Percentiles rank a stretch among this genome's conserved stretches.
Conservation (phyloP, 1,140 invertebrate genomes). For the Drepana arcuata region DNA sequence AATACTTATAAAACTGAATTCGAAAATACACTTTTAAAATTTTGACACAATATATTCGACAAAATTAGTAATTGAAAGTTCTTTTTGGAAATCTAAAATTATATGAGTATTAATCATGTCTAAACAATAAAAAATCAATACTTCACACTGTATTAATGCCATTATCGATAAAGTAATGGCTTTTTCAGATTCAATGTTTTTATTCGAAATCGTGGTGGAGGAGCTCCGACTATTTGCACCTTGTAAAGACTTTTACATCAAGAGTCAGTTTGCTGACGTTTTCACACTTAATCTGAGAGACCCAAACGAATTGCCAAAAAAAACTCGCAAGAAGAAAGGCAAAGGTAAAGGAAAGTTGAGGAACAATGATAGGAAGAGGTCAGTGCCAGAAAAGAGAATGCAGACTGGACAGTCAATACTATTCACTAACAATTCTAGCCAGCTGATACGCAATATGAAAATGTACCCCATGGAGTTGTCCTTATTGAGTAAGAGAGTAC, state of each 20-base stretch:
- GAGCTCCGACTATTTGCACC: constrained; percentile 25
- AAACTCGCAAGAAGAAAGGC: constrained; percentile 8
- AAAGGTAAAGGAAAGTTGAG: constrained; percentile 22
- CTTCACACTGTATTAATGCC: too few relatives aligned
- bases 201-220: constrained; percentile 46
- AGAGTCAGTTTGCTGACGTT: constrained; percentile 36
- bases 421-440: constrained; percentile 19
- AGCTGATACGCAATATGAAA: constrained; percentile 32
- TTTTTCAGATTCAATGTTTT: constrained; percentile 52
- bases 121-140: too few relatives aligned
- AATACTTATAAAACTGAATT: too few relatives aligned
- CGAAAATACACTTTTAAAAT: too few relatives aligned
- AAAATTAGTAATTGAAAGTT: constrained; percentile 41
- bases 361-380: too few relatives aligned
- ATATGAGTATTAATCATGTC: too few relatives aligned
- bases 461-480: constrained; percentile 36
- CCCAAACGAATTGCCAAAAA: constrained; percentile 12
- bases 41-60: constrained; percentile 25
- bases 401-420: constrained; percentile 28
- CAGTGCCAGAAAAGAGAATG: constrained; percentile 8
- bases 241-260: constrained; percentile 29
- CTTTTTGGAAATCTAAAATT: too few relatives aligned
- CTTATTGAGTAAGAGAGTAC: constrained; percentile 26
- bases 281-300: constrained; percentile 37
- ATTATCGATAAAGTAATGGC: too few relatives aligned